Evolutionary conservation across 2,888 invertebrate genomes (phyloP), one percentile per base, ranked within the genome.

Genomic region (Ctena decussata): DNA sequence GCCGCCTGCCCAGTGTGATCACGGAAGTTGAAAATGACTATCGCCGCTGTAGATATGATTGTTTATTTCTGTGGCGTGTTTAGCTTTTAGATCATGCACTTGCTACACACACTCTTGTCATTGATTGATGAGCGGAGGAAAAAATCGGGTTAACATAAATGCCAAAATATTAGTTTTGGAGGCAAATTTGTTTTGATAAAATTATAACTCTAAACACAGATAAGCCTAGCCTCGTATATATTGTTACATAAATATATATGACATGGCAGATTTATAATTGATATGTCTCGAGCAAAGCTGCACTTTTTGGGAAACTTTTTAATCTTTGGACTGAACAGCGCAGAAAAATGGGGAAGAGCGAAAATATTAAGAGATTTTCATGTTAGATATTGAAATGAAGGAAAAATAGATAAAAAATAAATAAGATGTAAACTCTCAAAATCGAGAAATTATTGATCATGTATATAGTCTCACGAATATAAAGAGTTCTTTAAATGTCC

Each of bases 131-230:
- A 35, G 35, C 11, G 18, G 65, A 18, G 11, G 35, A 32, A 35
- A n/a, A 65, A 35, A 35, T 35, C 30, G 30, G 65, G 65, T 35
- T 32, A 65, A 65, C 32, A 24, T 35, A 35, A 65, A 65, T 65
- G 65, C 35, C 65, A 65, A 65, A 65, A 65, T 65, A 65, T 65
- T 65, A 65, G 65, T 65, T 32, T 65, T 65, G 65, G 65, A 65
- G 32, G 35, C 35, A 24, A 35, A 65, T 35, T 65, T 65, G 65
- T 65, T 65, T 65, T 65, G 65, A 65, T 65, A 65, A 65, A 65
- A 65, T 24, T 35, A 35, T 65, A 65, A 65, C 24, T 35, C 30
- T 35, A 65, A 65, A 65, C 65, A 65, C 65, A 65, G 65, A 65
- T 65, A 65, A 65, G 65, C 32, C 65, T 27, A 65, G 24, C 65